Percentiles rank a stretch among this genome's conserved stretches.
phyloP scores from a whole-genome alignment of 2,888 invertebrate species.

The Drosophila limbata region DNA sequence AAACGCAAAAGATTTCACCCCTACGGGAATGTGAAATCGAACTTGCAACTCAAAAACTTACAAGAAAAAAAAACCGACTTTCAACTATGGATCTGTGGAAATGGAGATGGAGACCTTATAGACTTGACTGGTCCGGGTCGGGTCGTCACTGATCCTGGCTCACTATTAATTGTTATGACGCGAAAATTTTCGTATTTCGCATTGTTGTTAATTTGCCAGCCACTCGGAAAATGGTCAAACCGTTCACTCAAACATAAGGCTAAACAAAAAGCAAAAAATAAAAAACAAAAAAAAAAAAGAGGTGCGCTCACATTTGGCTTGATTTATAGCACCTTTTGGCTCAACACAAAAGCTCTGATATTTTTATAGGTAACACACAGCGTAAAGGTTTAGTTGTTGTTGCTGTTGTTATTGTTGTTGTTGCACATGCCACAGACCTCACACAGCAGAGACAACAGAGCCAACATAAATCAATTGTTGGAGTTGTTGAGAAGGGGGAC shows the following conservation, averaged over 20 bases:
- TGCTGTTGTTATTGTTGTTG: constrained; percentile 34
- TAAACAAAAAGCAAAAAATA: constrained; percentile 30
- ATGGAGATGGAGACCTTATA: constrained; percentile 35
- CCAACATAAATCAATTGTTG: constrained; percentile 79
- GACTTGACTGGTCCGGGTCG: constrained; percentile 4
- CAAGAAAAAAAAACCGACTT: neutral
- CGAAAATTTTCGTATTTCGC: constrained; percentile 64
- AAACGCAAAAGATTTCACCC: constrained; percentile 75
- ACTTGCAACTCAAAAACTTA: constrained; percentile 61
- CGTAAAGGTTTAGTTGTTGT: constrained; percentile 19
- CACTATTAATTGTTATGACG: constrained; percentile 75
- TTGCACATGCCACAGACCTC: constrained; percentile 77
- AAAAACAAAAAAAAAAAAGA: constrained; percentile 37
- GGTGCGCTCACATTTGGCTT: constrained; percentile 75
- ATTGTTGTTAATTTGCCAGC: constrained; percentile 74
- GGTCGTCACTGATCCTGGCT: constrained; percentile 47
- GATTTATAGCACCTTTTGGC: constrained; percentile 79
- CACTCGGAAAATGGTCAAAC: constrained; percentile 47
- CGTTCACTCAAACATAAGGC: constrained; percentile 32
- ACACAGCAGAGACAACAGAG: constrained; percentile 58
- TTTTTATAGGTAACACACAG: constrained; percentile 71
- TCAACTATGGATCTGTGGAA: too few species aligned
- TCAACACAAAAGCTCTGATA: constrained; percentile 75
- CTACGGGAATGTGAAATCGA: constrained; percentile 82
- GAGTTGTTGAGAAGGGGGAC: constrained; percentile 4